Percentiles rank a stretch among this genome's conserved stretches.
Conservation (phyloP, 2,888 invertebrate species). For the Phytoseiulus persimilis region DNA sequence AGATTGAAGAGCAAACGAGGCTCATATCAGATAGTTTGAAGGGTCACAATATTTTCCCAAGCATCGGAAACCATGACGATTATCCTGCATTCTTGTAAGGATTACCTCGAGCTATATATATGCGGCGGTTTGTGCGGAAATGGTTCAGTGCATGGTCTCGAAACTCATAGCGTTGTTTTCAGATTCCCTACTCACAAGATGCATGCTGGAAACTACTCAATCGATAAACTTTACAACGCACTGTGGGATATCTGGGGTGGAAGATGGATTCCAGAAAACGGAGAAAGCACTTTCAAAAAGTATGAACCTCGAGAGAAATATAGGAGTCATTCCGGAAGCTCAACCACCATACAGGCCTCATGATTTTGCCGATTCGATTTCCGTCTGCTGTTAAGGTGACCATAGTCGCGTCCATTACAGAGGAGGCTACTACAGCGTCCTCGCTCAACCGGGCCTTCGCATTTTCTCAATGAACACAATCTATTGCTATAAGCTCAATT, state of each 20-base stretch:
- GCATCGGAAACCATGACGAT: conserved; percentile 31
- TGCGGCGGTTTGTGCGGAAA: too few species aligned
- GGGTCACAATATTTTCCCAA: not conserved
- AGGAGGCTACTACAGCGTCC: conserved; percentile 69
- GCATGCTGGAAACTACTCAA: not conserved
- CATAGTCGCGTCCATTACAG: conserved; percentile 46
- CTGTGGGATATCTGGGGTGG: conserved; percentile 24
- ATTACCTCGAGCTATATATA: not conserved
- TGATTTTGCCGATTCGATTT: too few species aligned
- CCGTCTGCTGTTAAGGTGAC: not conserved
- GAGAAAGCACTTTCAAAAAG: not conserved
- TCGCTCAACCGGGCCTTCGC: conserved; percentile 61
- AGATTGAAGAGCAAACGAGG: not conserved
- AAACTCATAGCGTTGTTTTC: not conserved
- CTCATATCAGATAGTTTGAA: not conserved
- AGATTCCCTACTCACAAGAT: not conserved
- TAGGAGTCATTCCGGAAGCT: too few species aligned
- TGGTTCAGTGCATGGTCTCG: too few species aligned
- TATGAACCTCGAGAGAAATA: not conserved
- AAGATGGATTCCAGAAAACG: conserved; percentile 13
- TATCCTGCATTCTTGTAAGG: conserved; percentile 12
- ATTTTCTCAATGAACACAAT: conserved; percentile 71
- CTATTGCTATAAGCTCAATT: conserved; percentile 64
- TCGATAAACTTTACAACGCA: not conserved
- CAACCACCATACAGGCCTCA: too few species aligned